A percentile compares a stretch with the other conserved stretches of the same genome.
phyloP scores from a whole-genome alignment of 2,888 invertebrate species.

The Alviniconcha strummeri region DNA sequence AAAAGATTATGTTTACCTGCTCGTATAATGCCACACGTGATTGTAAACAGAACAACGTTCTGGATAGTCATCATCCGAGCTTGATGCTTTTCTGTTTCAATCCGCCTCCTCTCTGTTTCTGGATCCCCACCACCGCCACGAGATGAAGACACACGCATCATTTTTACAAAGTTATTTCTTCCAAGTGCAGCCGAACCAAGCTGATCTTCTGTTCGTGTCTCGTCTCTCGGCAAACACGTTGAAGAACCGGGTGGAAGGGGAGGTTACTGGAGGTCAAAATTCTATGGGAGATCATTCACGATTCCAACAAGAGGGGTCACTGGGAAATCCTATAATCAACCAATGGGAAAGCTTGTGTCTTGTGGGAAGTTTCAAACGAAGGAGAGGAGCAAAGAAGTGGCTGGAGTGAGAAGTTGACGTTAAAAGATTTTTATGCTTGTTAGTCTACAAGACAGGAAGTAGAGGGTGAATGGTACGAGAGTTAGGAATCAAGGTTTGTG shows the following conservation, averaged over 20 bases:
- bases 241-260: neutral
- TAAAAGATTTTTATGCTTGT: no score
- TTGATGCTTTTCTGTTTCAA: slow-evolving; percentile 51
- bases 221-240: neutral
- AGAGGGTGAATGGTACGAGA: no score
- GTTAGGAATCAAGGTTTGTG: no score
- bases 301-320: neutral
- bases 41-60: slow-evolving; percentile 51
- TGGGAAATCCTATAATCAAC: neutral
- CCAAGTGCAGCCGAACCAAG: neutral
- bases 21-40: slow-evolving; percentile 54
- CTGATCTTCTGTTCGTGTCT: neutral
- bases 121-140: slow-evolving; percentile 48
- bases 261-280: neutral
- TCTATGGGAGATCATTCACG: no score
- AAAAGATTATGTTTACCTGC: slow-evolving; percentile 42
- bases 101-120: slow-evolving; percentile 48
- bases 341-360: neutral
- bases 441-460: no score
- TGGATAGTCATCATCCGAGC: slow-evolving; percentile 50
- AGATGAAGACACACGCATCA: slow-evolving; percentile 47
- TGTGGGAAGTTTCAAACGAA: neutral
- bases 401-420: neutral
- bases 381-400: neutral
- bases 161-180: slow-evolving; percentile 4